Conservation (phyloP, 2,797 vertebrate species). For the Melanotaenia pygmaea region DNA sequence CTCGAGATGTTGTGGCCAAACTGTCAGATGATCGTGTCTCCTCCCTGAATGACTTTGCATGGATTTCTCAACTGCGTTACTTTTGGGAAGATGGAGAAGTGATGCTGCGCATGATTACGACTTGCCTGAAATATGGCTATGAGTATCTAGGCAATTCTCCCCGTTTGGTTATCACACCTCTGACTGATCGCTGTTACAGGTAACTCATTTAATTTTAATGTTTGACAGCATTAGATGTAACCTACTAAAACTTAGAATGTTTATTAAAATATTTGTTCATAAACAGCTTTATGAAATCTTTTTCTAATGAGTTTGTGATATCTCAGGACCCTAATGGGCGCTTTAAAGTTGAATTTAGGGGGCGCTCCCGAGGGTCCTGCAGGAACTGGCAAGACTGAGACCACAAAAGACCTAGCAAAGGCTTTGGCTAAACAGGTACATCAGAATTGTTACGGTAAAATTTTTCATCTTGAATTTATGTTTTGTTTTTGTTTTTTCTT, state of each 20-base stretch:
- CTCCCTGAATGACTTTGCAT: constrained; percentile 90
- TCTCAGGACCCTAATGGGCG: constrained; percentile 93
- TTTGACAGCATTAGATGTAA: neutral
- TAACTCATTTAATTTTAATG: constrained; percentile 50
- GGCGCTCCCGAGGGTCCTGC: constrained; percentile 97
- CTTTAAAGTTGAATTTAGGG: constrained; percentile 92
- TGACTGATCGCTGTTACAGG: constrained; percentile 96
- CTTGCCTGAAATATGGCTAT: constrained; percentile 90
- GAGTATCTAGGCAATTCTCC: constrained; percentile 94
- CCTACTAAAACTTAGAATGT: neutral
- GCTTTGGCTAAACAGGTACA: constrained; percentile 95
- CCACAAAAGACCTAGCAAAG: constrained; percentile 96
- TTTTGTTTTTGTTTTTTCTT: neutral
- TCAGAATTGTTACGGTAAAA: neutral
- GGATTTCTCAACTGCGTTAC: constrained; percentile 94
- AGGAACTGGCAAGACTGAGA: constrained; percentile 97
- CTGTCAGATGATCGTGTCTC: constrained; percentile 82
- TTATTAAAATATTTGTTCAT: neutral
- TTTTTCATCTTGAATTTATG: neutral
- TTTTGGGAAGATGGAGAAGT: constrained; percentile 89
- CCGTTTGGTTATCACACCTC: constrained; percentile 92
- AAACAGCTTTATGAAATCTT: neutral
- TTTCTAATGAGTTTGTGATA: constrained; percentile 12
- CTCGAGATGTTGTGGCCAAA: constrained; percentile 86
- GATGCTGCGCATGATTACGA: constrained; percentile 92